A percentile compares a stretch with the other conserved stretches of the same genome.
Evolutionary conservation across 2,113 vertebrate genomes (phyloP).

Genomic region (Chrysochloris asiatica): DNA sequence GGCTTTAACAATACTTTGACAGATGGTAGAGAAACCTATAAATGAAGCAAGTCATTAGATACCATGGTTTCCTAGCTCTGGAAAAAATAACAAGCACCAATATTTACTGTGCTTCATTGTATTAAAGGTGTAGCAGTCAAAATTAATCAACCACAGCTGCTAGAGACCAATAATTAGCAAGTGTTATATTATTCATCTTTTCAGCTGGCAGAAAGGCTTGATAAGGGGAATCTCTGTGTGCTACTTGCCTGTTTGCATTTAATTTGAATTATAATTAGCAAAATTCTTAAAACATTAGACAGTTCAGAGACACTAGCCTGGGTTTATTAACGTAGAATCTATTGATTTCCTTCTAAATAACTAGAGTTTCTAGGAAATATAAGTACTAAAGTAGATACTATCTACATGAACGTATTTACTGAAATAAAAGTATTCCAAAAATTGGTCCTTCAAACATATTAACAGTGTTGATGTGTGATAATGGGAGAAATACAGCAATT

Average conservation of each 20-base stretch:
- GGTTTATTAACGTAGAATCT: not conserved
- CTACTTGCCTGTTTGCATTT: conserved; percentile 36
- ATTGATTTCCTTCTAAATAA: conserved; percentile 5
- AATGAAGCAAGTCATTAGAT: conserved; percentile 28
- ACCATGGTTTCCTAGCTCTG: conserved; percentile 28
- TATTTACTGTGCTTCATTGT: conserved; percentile 59
- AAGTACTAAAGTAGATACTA: not conserved
- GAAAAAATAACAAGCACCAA: conserved; percentile 36
- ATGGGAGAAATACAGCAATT: not conserved
- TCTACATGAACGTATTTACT: conserved; percentile 17
- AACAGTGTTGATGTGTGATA: not conserved
- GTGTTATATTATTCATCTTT: not conserved
- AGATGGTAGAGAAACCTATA: conserved; percentile 13
- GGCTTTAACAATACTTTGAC: not conserved
- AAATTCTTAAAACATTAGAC: conserved; percentile 43
- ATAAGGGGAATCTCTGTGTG: conserved; percentile 50
- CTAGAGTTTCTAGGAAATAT: conserved; percentile 53
- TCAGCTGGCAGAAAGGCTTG: not conserved
- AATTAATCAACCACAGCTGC: conserved; percentile 46
- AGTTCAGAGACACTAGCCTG: not conserved
- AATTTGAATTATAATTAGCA: conserved; percentile 36
- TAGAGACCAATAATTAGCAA: conserved; percentile 36
- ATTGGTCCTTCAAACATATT: not conserved
- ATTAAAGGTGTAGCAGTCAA: conserved; percentile 59
- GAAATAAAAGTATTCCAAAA: conserved; percentile 49